Evolutionary conservation across 2,113 vertebrate species (phyloP).

Genomic region (Odocoileus virginianus): DNA sequence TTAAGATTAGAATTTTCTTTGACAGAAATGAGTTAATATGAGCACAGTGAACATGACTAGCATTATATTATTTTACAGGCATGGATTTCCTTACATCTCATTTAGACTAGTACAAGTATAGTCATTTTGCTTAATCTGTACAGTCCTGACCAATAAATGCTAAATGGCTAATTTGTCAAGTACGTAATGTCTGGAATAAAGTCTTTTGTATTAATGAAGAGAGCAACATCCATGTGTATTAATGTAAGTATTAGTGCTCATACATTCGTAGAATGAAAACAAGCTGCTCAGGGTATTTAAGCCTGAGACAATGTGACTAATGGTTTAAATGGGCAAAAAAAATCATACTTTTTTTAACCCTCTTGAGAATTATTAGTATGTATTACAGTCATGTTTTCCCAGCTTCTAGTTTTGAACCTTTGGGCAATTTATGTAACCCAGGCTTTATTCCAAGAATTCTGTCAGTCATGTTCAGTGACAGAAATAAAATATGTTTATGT

Average conservation of each 20-base stretch:
- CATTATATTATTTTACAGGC: not conserved
- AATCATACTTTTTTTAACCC: not conserved
- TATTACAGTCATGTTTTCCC: not conserved
- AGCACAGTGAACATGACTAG: not conserved
- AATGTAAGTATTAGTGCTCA: not conserved
- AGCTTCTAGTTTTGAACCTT: not conserved
- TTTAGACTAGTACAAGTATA: not conserved
- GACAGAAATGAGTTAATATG: not conserved
- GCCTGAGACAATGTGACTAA: not conserved
- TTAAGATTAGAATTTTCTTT: constrained; percentile 30
- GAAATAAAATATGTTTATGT: not conserved
- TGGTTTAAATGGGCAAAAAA: not conserved
- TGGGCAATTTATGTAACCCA: not conserved
- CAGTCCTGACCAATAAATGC: not conserved
- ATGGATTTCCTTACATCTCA: not conserved
- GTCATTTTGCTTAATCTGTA: not conserved
- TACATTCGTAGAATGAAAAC: not conserved
- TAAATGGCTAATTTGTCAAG: not conserved
- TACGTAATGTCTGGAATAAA: not conserved
- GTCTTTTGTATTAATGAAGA: not conserved
- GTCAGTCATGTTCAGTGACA: not conserved
- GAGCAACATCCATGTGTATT: not conserved
- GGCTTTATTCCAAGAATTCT: not conserved
- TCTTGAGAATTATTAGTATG: not conserved
- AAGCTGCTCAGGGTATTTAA: not conserved